Evolutionary conservation across 2,888 invertebrate genomes (phyloP), one percentile per base, ranked within the genome.

Genomic region (Athalia circularis): DNA sequence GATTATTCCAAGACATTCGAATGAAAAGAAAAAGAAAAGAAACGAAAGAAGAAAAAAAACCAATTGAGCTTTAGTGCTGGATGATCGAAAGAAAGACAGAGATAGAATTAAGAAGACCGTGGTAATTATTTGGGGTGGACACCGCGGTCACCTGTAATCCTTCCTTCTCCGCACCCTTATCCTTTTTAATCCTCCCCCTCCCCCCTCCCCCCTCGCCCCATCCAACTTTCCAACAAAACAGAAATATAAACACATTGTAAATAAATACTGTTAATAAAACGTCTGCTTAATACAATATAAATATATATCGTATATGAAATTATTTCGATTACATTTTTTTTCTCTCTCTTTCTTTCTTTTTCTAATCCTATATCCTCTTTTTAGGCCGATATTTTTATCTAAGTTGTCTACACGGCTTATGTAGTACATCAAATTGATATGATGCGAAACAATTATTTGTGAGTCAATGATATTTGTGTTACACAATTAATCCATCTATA

Each of bases 241-340:
- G 62, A 52, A 59, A 57, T 72, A 47, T 59, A 72, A 72, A 72
- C 72, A 72, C 59, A 59, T 72, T 75, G 75, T 75, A 75, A 75
- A 75, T 75, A 75, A 75, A 75, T 75, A 75, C 75, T 75, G 75
- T 75, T 75, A 75, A 75, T 75, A 75, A 75, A 75, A 75, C 75
- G 75, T 75, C 75, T 75, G 75, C 75, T 75, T 75, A 75, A 75
- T 75, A 75, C 61, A 64, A 75, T 29, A 29, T 29, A 29, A 29
- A 29, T 2, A 29, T 29, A 29, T 29, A 62, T 13, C 13, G n/a
- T 62, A 11, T 62, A 11, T 54, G n/a, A 11, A 9, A 54, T n/a
- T 54, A n/a, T 59, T 15, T 6, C 13, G 15, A 11, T 5, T 59
- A 13, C 5, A 72, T 59, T 57, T 59, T 65, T 45, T 11, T 45